Conservation (phyloP, 2,888 invertebrate species). For the Megamerina dolium region DNA sequence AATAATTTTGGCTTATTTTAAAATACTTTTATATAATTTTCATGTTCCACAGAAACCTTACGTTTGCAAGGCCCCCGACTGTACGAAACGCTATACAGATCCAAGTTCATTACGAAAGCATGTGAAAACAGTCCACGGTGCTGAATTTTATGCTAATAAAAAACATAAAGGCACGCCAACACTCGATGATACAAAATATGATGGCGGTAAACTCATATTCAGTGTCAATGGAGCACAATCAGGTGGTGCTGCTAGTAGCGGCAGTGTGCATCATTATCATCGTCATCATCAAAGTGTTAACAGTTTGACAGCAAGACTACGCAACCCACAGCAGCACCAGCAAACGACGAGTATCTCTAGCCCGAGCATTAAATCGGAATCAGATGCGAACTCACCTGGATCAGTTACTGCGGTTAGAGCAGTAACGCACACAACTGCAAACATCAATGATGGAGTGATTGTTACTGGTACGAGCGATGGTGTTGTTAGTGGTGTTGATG, state of each 20-base stretch:
- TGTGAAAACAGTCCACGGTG: conserved; percentile 97
- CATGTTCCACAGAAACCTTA: conserved; percentile 82
- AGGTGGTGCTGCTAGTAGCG: conserved; percentile 43
- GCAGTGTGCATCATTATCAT: no score
- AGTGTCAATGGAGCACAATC: no score
- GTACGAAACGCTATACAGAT: conserved; percentile 97
- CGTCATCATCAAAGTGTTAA: conserved; percentile 13
- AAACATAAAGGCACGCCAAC: conserved; percentile 84
- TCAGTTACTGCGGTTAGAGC: conserved; percentile 59
- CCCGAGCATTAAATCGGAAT: conserved; percentile 85
- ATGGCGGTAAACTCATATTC: conserved; percentile 40
- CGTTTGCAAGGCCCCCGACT: conserved; percentile 94
- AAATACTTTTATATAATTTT: not conserved
- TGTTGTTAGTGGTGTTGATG: conserved; percentile 12
- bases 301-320: conserved; percentile 40
- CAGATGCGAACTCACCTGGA: conserved; percentile 59
- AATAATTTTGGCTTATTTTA: no score
- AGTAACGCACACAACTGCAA: conserved; percentile 29
- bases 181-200: conserved; percentile 26
- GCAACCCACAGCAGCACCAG: conserved; percentile 22
- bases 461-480: not conserved
- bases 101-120: conserved; percentile 97
- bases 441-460: not conserved
- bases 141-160: conserved; percentile 97
- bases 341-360: conserved; percentile 73